Conservation (phyloP, 2,888 invertebrate species). For the Gibbula magus region DNA sequence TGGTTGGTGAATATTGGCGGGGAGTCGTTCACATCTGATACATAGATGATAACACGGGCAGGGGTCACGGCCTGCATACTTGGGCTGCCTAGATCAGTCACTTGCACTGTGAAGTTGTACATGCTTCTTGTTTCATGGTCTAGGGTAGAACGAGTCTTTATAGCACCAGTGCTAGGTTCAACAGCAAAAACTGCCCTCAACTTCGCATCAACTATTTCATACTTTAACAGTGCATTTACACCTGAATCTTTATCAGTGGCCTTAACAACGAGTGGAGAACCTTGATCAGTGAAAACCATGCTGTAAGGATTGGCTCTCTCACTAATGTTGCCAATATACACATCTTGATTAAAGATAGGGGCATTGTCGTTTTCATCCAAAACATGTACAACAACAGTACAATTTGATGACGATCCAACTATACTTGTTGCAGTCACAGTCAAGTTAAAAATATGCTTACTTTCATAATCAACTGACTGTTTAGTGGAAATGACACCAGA, state of each 20-base stretch:
- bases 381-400: constrained; percentile 87
- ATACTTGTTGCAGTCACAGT: constrained; percentile 90
- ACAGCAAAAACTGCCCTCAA: constrained; percentile 84
- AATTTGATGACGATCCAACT: constrained; percentile 84
- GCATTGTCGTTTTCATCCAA: constrained; percentile 84
- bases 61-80: constrained; percentile 85
- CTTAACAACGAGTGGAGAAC: constrained; percentile 87
- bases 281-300: constrained; percentile 80
- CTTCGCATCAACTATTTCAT: constrained; percentile 87
- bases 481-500: constrained; percentile 89
- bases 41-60: constrained; percentile 86
- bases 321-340: constrained; percentile 86
- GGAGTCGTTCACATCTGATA: constrained; percentile 91
- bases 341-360: constrained; percentile 87
- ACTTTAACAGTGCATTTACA: constrained; percentile 86
- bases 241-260: constrained; percentile 91
- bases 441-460: constrained; percentile 85
- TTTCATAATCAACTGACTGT: constrained; percentile 85
- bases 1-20: constrained; percentile 86
- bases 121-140: constrained; percentile 75
- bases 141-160: constrained; percentile 82
- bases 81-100: constrained; percentile 82
- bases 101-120: constrained; percentile 88
- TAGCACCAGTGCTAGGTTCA: constrained; percentile 93
- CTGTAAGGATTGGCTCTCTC: constrained; percentile 82